Conservation (phyloP, 1,140 invertebrate species). For the Paraescarpia echinospica region DNA sequence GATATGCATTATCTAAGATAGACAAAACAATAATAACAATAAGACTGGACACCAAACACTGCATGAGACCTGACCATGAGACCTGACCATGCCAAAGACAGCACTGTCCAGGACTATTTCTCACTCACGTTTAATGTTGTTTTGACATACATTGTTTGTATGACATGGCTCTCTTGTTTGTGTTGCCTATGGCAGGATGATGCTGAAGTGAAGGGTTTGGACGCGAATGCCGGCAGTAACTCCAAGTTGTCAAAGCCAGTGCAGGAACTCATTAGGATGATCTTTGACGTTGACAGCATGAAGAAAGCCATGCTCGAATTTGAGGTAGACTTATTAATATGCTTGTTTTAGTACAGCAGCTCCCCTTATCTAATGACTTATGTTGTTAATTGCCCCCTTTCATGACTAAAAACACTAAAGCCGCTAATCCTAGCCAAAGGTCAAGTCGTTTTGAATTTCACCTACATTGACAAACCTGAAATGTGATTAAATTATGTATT, state of each 20-base stretch:
- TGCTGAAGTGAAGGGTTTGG: slow-evolving; percentile 49
- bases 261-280: slow-evolving; percentile 79
- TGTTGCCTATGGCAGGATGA: slow-evolving; percentile 49
- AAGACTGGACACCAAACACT: not conserved
- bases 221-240: slow-evolving; percentile 43
- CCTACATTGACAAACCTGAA: not conserved
- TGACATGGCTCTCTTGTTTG: not conserved
- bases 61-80: not conserved
- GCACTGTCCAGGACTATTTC: not conserved
- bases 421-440: not conserved
- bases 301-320: slow-evolving; percentile 91
- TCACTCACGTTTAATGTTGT: too few relatives aligned
- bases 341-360: not conserved
- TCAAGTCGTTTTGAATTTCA: not conserved
- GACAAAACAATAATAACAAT: not conserved
- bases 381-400: not conserved
- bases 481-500: not conserved
- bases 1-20: not conserved
- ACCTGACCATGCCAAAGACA: too few relatives aligned
- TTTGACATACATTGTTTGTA: not conserved
- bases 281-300: slow-evolving; percentile 92
- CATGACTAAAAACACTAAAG: not conserved
- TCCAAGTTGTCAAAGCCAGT: slow-evolving; percentile 77
- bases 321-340: slow-evolving; percentile 65
- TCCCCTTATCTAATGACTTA: not conserved